Evolutionary conservation across 2,888 invertebrate species (phyloP), one percentile per base, ranked within the genome.

Genomic region (Andrena bucephala): DNA sequence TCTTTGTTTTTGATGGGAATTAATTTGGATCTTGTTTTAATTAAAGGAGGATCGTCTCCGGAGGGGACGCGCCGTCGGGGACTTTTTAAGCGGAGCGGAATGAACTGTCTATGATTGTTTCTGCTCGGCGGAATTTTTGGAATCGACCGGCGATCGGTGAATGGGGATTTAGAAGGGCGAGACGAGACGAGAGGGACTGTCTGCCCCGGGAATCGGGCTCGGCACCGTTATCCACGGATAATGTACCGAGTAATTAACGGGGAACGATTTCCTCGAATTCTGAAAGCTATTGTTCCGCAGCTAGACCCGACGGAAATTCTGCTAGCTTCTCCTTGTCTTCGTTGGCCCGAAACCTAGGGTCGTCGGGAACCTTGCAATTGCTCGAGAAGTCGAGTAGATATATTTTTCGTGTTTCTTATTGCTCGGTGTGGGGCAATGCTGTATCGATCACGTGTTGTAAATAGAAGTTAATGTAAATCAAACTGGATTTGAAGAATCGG

Each of bases 11-110:
- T 76, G 79, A 85, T 83, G 81, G 79, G 79, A 82, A 87, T 87
- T 87, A 85, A 87, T 80, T 87, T 77, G 75, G 83, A 77, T 50
- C 77, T 85, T 85, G 77, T 81, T 87, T 87, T 83, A 83, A 85
- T 87, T 71, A 84, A 84, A 81, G 75, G 71, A 78, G 81, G 72
- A 79, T 83, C 84, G 84, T 81, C 81, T 81, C 77, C 70, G 72
- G 57, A 57, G 75, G 75, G 66, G 65, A 62, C 75, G 63, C 57
- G 50, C 54, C 27, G 31, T 33, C 57, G 57, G 66, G 54, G 52
- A 68, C 68, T 83, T 66, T 76, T 71, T 69, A 78, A 77, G 67
- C 69, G 78, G 78, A 71, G 62, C 83, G 75, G 83, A 82, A 82
- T 50, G 65, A 36, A 65, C 77, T 65, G 83, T 71, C 74, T 65